Conservation (phyloP, 2,113 vertebrate species). For the Pavo muticus region DNA sequence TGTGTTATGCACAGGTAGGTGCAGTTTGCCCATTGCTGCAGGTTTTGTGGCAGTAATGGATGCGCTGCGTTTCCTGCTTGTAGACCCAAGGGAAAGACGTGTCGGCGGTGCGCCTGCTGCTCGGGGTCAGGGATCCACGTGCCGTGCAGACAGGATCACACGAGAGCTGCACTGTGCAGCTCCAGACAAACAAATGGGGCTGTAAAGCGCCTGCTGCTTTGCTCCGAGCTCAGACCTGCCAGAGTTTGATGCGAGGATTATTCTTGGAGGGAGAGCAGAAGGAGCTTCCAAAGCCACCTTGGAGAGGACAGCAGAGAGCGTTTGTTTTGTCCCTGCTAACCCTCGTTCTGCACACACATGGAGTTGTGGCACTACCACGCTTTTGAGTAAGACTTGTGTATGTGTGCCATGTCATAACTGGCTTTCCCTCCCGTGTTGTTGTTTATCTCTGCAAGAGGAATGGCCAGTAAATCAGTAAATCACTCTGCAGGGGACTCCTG, state of each 20-base stretch:
- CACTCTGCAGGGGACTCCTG: neutral
- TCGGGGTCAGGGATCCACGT: neutral
- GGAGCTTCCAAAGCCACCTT: neutral
- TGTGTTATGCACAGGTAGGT: fast-evolving
- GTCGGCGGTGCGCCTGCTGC: neutral
- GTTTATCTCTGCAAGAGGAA: neutral
- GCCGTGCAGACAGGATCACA: neutral
- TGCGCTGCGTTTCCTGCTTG: fast-evolving
- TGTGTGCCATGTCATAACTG: fast-evolving
- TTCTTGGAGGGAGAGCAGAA: neutral
- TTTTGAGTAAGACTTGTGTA: no score
- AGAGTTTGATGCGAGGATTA: neutral
- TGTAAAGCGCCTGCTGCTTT: neutral
- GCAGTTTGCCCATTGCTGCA: neutral
- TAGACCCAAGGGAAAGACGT: no score
- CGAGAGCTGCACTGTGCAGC: neutral
- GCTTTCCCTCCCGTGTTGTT: neutral
- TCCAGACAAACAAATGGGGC: neutral
- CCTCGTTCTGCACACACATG: fast-evolving
- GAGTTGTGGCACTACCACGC: neutral
- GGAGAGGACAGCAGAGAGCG: neutral
- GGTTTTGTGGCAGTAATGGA: fast-evolving
- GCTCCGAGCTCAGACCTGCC: neutral
- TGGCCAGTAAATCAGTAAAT: neutral
- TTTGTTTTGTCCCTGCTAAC: neutral